Percentiles rank a stretch among this genome's conserved stretches.
These are phyloP conservation scores for Merluccius polli DNA, from an alignment of 2,797 vertebrate genomes.

Conservation along the genomic window DNA sequence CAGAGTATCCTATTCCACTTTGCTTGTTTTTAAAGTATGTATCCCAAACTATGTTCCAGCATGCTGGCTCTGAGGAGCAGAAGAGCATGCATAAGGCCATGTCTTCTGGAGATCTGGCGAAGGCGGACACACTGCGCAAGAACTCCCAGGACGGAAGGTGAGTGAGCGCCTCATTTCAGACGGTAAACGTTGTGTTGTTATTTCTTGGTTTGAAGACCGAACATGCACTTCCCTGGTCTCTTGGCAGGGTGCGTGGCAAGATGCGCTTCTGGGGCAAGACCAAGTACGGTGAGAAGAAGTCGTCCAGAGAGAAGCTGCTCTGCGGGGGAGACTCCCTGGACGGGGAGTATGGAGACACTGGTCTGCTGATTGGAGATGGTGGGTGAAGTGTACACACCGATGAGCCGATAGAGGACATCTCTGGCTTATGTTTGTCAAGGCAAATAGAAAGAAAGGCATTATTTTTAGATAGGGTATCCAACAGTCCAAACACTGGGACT, in stretches of 20 bases:
- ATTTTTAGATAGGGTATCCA: neutral
- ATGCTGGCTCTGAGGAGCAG: constrained; percentile 70
- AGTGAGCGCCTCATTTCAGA: constrained; percentile 12
- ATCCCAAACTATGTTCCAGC: constrained; percentile 63
- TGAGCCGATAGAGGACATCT: neutral
- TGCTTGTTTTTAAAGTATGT: neutral
- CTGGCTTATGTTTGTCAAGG: constrained; percentile 1
- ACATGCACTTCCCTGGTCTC: neutral
- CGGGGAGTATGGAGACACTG: constrained; percentile 67
- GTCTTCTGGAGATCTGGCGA: constrained; percentile 90
- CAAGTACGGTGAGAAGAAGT: constrained; percentile 90
- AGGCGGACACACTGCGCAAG: constrained; percentile 77
- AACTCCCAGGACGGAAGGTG: constrained; percentile 86
- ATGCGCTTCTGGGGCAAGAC: constrained; percentile 96
- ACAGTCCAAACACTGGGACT: neutral
- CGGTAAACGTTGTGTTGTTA: neutral
- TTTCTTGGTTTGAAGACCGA: neutral
- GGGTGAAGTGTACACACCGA: constrained; percentile 16
- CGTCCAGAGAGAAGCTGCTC: constrained; percentile 77
- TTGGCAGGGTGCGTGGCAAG: constrained; percentile 76
- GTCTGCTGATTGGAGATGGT: constrained; percentile 77
- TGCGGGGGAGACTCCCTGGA: constrained; percentile 76
- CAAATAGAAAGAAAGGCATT: neutral
- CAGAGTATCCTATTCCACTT: neutral
- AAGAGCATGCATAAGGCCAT: constrained; percentile 86